These are phyloP conservation scores for Vimba vimba DNA, from an alignment of 2,113 vertebrate genomes.

Conservation along the genomic window DNA sequence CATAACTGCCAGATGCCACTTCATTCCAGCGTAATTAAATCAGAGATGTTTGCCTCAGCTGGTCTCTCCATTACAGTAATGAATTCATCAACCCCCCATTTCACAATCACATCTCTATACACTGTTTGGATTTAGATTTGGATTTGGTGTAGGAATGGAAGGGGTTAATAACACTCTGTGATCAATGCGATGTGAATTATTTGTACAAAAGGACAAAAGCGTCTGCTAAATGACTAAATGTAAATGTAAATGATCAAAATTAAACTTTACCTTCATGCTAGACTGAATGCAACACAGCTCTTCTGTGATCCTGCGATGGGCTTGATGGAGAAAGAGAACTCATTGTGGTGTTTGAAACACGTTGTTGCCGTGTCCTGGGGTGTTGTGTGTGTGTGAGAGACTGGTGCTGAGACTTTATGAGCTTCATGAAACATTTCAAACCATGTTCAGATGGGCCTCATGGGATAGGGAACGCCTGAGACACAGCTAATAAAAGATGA, in stretches of 20 bases:
- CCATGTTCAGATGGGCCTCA: slow-evolving; percentile 10
- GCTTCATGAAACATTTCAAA: slow-evolving; percentile 44
- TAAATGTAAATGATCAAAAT: too few species aligned
- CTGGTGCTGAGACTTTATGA: slow-evolving; percentile 33
- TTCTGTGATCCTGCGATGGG: too few species aligned
- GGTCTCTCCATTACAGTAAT: slow-evolving; percentile 55
- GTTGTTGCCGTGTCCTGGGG: neutral
- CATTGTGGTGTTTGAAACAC: neutral
- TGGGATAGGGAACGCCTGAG: neutral
- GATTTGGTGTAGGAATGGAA: neutral
- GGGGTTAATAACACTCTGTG: slow-evolving; percentile 10
- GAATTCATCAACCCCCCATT: slow-evolving; percentile 55
- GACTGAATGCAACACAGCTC: neutral
- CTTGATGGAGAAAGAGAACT: neutral
- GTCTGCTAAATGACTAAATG: too few species aligned
- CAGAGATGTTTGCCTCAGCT: slow-evolving; percentile 58
- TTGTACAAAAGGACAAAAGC: too few species aligned
- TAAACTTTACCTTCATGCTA: neutral
- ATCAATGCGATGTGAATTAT: slow-evolving; percentile 40
- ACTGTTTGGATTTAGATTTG: neutral
- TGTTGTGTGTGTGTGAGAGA: neutral
- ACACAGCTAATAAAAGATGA: slow-evolving; percentile 25
- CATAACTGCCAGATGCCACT: slow-evolving; percentile 57
- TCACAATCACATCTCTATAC: slow-evolving; percentile 18
- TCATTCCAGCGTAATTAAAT: slow-evolving; percentile 58